Base-by-base conservation (phyloP, 1,140 invertebrate genomes). In the Carposina sasakii region DNA sequence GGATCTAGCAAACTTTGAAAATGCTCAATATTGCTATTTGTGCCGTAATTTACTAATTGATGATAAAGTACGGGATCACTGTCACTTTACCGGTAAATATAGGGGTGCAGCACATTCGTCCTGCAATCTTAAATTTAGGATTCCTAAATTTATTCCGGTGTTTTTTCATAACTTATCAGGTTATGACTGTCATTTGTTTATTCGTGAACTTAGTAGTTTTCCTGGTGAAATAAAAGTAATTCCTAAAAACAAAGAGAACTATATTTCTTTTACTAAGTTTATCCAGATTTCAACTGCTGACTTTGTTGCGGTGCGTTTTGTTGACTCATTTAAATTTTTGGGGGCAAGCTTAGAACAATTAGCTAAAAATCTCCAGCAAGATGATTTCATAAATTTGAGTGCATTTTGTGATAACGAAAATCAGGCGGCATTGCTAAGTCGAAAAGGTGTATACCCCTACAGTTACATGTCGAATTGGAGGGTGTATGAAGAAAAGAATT, bases 81-180 rank as follows among this genome's bases (percentile, higher is more conserved):
- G 48, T 50, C 53, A 55, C 20, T 8, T 45, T n/a, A 41, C 47
- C 21, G 34, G 34, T 6, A 26, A 50, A 20, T 55, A 50, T 34
- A 31, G 53, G 26, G 48, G 53, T 10, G 42, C 48, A 19, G 48
- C 47, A 36, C 67, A 76, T 52, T 45, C 21, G 9, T 20, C 16
- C 17, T 75, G 69, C 56, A 76, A 78, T 28, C 24, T 12, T 6
- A 6, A 6, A 28, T 70, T 57, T 52, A 50, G 64, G 60, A 30
- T 56, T 16, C 37, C 57, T 22, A 51, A 58, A 20, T 53, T 63
- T 37, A 36, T 77, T 39, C 72, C 78, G 8, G 54, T 85, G 19
- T 51, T 79, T 46, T 76, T 85, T 44, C 81, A 85, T 54, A 85
- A 82, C 63, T 52, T 85, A 9, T 40, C 31, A 15, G 64, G 60